Evolutionary conservation across 1,140 invertebrate species (phyloP), one percentile per base, ranked within the genome.

Genomic region (Hydropsyche tenuis): DNA sequence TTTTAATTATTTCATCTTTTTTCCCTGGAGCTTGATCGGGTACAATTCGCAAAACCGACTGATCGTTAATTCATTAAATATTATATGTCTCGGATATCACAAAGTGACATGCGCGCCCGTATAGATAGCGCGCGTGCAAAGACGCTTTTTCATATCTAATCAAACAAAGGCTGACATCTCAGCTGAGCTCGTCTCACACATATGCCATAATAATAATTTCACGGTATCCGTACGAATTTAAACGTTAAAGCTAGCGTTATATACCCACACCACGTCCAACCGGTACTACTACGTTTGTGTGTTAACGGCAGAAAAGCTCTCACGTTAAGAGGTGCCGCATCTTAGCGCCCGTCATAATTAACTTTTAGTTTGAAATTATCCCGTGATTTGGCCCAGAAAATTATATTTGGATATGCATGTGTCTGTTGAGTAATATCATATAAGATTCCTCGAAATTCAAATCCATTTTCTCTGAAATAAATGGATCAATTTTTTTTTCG

Each of bases 171-270:
- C 56, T 60, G 56, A 60, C 56, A 60, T 60, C 22, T 60, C 56
- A 60, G 56, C 56, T 60, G 22, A 42, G 63, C 42, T 68, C 42
- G 30, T 45, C 63, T 12, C 56, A 5, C n/a, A n/a, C 37, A 43
- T 42, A 18, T 42, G 25, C 22, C 43, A 42, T 70, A 70, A 70
- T 70, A 46, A 70, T 70, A 70, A 70, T 60, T 60, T 70, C 30
- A 70, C 18, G 25, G 68, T 70, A 70, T 70, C 51, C 68, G 48
- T 70, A 42, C 68, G 37, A 70, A 70, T 70, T 70, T 70, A 70
- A 70, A 56, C 68, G 27, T 43, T 14, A 68, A 56, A 70, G 68
- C 68, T 70, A 46, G 42, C 16, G 25, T 70, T 56, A 70, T 70
- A 37, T 37, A 37, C 30, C 9, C 30, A 37, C 9, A 37, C 68